These are phyloP conservation scores for Corythornis vintsioides DNA, from an alignment of 2,113 vertebrate species.

Conservation along the genomic window DNA sequence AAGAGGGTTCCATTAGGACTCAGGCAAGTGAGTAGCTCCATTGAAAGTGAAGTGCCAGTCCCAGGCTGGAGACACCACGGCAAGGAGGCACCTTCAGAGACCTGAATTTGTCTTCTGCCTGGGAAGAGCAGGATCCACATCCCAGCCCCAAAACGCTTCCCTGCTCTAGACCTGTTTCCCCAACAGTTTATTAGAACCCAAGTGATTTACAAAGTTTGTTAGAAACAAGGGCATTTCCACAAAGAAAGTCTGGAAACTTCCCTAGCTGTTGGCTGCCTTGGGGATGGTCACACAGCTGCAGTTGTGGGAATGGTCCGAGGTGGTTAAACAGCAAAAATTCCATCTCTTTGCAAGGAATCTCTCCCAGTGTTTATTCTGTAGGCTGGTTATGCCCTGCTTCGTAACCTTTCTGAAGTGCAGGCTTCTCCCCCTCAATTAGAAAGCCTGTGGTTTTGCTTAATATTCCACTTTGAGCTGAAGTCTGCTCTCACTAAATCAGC, in stretches of 20 bases:
- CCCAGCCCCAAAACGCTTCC: neutral
- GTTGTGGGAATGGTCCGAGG: neutral
- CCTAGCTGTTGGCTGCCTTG: neutral
- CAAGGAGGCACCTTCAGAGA: neutral
- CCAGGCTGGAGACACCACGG: neutral
- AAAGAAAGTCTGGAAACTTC: neutral
- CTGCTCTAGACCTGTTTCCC: accelerated
- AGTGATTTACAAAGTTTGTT: neutral
- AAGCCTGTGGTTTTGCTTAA: constrained; percentile 50
- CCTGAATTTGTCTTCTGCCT: accelerated
- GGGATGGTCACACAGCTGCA: neutral
- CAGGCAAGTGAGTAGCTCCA: neutral
- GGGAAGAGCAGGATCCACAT: neutral
- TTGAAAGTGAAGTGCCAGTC: neutral
- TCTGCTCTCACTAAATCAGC: constrained; percentile 60
- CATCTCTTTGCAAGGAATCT: constrained; percentile 26
- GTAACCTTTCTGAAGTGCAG: neutral
- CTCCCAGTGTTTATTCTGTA: constrained; percentile 28
- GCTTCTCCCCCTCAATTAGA: neutral
- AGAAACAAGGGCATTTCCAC: neutral
- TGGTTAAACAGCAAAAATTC: constrained; percentile 12
- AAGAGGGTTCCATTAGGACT: constrained; percentile 29
- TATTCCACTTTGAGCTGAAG: constrained; percentile 34
- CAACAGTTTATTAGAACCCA: accelerated
- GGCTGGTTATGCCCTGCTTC: neutral